phyloP scores from a whole-genome alignment of 2,888 invertebrate species.

The Troides aeacus region DNA sequence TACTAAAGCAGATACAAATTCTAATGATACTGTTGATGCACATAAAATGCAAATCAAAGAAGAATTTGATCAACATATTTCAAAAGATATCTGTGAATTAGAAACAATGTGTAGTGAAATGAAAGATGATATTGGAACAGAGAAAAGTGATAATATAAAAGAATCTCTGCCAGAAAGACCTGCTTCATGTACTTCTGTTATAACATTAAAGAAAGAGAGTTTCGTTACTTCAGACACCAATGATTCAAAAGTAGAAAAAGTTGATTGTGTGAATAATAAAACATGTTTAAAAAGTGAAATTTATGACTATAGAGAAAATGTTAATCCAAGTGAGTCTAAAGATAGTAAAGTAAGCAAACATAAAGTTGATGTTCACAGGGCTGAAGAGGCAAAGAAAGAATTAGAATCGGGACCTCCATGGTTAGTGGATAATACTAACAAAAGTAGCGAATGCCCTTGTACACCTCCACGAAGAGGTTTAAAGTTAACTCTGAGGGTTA shows the following conservation, averaged over 20 bases:
- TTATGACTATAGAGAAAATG: conserved; percentile 76
- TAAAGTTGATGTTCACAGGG: conserved; percentile 60
- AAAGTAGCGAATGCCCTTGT: conserved; percentile 73
- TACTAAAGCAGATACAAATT: conserved; percentile 58
- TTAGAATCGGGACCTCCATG: conserved; percentile 64
- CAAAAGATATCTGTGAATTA: conserved; percentile 43
- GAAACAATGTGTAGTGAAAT: conserved; percentile 44
- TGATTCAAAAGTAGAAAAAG: conserved; percentile 55
- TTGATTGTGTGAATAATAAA: conserved; percentile 59
- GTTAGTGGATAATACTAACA: conserved; percentile 71
- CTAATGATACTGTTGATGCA: conserved; percentile 48
- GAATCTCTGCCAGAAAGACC: conserved; percentile 64
- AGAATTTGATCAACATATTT: conserved; percentile 47
- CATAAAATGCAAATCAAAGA: conserved; percentile 37
- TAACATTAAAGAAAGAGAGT: conserved; percentile 37
- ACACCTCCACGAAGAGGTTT: conserved; percentile 83
- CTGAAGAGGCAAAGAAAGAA: conserved; percentile 67
- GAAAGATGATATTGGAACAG: conserved; percentile 48
- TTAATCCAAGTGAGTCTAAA: conserved; percentile 71
- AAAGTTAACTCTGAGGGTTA: conserved; percentile 91
- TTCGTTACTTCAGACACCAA: conserved; percentile 45
- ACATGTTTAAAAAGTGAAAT: conserved; percentile 69
- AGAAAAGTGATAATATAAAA: conserved; percentile 55
- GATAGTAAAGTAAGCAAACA: conserved; percentile 66
- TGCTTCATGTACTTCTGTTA: conserved; percentile 34